Percentiles rank a stretch among this genome's conserved stretches.
Conservation (phyloP, 2,113 vertebrate species). For the Prinia subflava region DNA sequence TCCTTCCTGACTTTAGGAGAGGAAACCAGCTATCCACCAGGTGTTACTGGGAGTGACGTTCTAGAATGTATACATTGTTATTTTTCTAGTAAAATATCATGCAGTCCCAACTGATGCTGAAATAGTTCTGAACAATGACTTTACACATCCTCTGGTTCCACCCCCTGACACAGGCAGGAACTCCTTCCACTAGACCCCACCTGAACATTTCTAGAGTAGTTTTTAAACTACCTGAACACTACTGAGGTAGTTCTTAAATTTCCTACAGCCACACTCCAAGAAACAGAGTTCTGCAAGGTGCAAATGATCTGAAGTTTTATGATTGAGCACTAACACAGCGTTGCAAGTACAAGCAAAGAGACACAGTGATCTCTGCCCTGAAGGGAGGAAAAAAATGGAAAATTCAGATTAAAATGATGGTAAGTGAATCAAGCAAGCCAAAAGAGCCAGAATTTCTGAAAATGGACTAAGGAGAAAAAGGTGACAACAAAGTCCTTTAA, state of each 20-base stretch:
- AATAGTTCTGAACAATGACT: background rate
- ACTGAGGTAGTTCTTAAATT: background rate
- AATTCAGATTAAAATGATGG: background rate
- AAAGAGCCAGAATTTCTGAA: background rate
- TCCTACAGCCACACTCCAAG: background rate
- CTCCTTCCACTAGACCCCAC: background rate
- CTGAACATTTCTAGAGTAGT: background rate
- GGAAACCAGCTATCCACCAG: background rate
- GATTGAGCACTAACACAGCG: background rate
- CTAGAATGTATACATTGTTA: fast-evolving
- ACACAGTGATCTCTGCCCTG: background rate
- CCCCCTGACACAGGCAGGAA: background rate
- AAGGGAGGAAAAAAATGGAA: fast-evolving
- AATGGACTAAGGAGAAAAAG: background rate
- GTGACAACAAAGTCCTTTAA: background rate
- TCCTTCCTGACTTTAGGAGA: background rate
- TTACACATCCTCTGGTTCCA: background rate
- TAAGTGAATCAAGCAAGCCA: background rate
- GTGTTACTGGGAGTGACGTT: fast-evolving
- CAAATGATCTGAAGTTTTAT: background rate
- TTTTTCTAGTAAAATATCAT: background rate
- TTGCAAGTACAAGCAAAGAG: background rate
- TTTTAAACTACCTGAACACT: background rate
- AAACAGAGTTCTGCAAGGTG: background rate
- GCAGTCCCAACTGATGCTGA: background rate